Base-by-base conservation (phyloP, 2,888 invertebrate species). In the Microplitis manilae region DNA sequence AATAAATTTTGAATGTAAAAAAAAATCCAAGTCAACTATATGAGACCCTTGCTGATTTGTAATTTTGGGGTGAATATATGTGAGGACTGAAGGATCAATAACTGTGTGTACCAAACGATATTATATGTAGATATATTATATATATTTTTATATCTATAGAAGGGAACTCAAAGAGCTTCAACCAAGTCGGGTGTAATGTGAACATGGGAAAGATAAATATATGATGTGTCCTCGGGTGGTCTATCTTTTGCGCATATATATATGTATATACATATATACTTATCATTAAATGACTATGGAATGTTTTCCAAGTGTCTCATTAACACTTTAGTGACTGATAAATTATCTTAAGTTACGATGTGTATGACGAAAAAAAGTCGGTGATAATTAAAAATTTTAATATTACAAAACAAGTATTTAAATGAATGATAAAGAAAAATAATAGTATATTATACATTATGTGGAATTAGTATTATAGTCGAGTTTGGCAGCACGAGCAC, bases 161-260 rank as follows among this genome's bases (percentile, higher is more conserved):
- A 69, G 17, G 68, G 17, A 59, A 17, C 15, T 41, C 20, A 68
- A 74, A 68, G 71, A 64, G 60, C 67, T 61, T 64, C 72, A 71
- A 69, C 40, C 65, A 69, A 75, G 40, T 76, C 70, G 73, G 76
- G 79, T 78, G 79, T 78, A 79, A 80, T 82, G 79, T 77, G 81
- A 80, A 80, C 81, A 79, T 79, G 79, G 79, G 75, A 82, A 82
- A 82, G 82, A 81, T 82, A 82, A 80, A 82, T 82, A 82, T 77
- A 60, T 78, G 75, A 78, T 64, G 68, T 77, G 76, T 73, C 79
- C 79, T 80, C 78, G 70, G 79, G 80, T 80, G 81, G 81, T 78
- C 79, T 50, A 8, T 74, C 67, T 76, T 68, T 70, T 41, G 76
- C 75, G 70, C 73, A 20, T 20, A 1, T 20, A 20, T 20, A 20